phyloP scores from a whole-genome alignment of 2,113 vertebrate species.

The Spilogale gracilis region DNA sequence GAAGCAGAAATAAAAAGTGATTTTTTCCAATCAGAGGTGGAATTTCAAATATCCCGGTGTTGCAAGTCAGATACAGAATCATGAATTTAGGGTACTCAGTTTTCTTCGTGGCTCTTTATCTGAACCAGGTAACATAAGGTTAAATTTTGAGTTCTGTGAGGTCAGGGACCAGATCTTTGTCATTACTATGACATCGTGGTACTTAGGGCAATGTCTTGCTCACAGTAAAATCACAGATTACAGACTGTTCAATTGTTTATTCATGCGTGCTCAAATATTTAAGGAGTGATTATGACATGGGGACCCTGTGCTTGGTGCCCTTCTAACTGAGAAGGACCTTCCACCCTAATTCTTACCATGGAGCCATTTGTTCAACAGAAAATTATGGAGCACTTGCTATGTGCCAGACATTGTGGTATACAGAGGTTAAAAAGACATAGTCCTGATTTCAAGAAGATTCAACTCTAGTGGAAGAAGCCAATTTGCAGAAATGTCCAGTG shows the following conservation, averaged over 20 bases:
- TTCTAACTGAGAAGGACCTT: neutral
- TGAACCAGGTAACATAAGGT: neutral
- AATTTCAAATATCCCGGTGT: constrained; percentile 56
- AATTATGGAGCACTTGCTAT: neutral
- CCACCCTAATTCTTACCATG: neutral
- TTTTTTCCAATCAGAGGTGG: constrained; percentile 61
- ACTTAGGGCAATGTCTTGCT: neutral
- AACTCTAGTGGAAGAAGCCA: neutral
- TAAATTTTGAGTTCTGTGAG: constrained; percentile 23
- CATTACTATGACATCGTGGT: neutral
- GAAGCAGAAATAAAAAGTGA: constrained; percentile 72
- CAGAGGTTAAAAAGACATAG: neutral
- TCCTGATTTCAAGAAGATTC: constrained; percentile 31
- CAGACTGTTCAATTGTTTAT: neutral
- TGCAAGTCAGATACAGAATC: neutral
- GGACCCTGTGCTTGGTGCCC: neutral
- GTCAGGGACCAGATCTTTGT: neutral
- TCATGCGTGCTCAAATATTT: neutral
- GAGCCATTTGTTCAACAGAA: neutral
- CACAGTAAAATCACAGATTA: neutral
- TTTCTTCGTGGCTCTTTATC: neutral
- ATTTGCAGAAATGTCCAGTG: neutral
- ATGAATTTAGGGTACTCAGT: neutral
- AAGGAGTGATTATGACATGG: neutral
- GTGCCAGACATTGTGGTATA: neutral